Evolutionary conservation across 2,113 vertebrate species (phyloP).

Genomic region (Ochotona curzoniae): DNA sequence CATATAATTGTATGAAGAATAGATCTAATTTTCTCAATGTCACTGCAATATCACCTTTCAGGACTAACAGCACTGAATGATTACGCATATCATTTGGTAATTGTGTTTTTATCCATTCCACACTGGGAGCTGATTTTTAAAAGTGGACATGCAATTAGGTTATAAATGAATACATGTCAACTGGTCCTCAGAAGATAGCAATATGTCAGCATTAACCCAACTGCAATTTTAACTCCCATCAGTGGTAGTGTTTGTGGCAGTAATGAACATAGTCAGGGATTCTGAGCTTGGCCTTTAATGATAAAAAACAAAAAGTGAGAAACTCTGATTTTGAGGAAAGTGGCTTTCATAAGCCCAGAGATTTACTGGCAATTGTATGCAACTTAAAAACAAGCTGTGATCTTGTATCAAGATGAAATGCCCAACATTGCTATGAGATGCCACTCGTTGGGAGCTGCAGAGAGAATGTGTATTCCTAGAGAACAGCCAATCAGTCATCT

Average conservation of each 20-base stretch:
- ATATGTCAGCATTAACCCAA: constrained; percentile 71
- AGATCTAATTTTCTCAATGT: constrained; percentile 93
- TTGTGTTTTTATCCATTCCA: constrained; percentile 87
- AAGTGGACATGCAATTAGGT: constrained; percentile 83
- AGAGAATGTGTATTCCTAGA: constrained; percentile 50
- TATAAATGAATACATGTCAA: constrained; percentile 82
- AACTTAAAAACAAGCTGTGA: constrained; percentile 63
- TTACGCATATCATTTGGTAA: constrained; percentile 90
- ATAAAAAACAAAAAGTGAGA: constrained; percentile 50
- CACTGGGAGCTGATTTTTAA: constrained; percentile 78
- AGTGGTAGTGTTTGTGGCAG: background rate
- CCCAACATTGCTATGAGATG: constrained; percentile 37
- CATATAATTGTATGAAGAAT: constrained; percentile 90
- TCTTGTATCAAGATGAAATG: constrained; percentile 58
- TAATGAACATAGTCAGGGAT: constrained; percentile 50
- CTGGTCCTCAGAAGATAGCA: constrained; percentile 67
- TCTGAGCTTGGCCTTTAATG: constrained; percentile 55
- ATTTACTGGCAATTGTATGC: constrained; percentile 18
- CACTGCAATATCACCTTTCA: constrained; percentile 90
- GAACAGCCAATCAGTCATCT: constrained; percentile 70
- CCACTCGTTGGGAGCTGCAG: constrained; percentile 25
- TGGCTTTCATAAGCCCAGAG: constrained; percentile 38
- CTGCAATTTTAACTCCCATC: constrained; percentile 70
- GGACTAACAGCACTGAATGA: constrained; percentile 87
- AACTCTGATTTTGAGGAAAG: constrained; percentile 41